Base-by-base conservation (phyloP, 2,113 vertebrate species). In the Apteryx owenii region DNA sequence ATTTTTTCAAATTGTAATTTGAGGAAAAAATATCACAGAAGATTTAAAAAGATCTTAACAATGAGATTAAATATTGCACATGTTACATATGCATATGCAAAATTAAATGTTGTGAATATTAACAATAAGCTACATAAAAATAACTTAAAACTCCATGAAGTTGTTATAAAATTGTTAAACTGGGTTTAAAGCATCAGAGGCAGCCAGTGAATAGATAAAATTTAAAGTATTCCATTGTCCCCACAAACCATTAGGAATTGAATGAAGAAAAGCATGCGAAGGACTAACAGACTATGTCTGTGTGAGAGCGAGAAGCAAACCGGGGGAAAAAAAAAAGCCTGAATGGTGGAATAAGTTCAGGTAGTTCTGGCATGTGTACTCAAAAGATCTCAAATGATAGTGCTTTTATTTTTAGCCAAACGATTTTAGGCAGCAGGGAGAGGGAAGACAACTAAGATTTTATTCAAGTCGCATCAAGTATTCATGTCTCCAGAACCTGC, bases 21-120 rank as follows among this genome's bases (percentile, higher is more conserved):
- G 13, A 61, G 28, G 9, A 15, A 40, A 79, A 64, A 16, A 21
- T 42, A 1, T 0, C 0, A 42, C 5, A 65, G 15, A 53, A 50
- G 20, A 33, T 7, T 78, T 42, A 3, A 62, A 83, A 54, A n/a
- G 0, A 56, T 38, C 33, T 71, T 40, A 15, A 38, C 8, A 25
- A 25, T 18, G 21, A 58, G 33, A 26, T 81, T 22, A 84, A 62
- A 51, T 38, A 16, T 7, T 36, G 20, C 7, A 64, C 0, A 1
- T 9, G 21, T n/a, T 15, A 33, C 2, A 4, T 8, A 28, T 20
- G 10, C 23, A 33, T 1, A 3, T 8, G 18, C 5, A 42, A 53
- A 81, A 40, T 17, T 19, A 54, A 2, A 26, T 51, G 26, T 7
- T 50, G 12, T 36, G 48, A 80, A 16, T 75, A 76, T 56, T 48